Evolutionary conservation across 2,113 vertebrate species (phyloP), one percentile per base, ranked within the genome.

Genomic region (Campylomormyrus numenius): DNA sequence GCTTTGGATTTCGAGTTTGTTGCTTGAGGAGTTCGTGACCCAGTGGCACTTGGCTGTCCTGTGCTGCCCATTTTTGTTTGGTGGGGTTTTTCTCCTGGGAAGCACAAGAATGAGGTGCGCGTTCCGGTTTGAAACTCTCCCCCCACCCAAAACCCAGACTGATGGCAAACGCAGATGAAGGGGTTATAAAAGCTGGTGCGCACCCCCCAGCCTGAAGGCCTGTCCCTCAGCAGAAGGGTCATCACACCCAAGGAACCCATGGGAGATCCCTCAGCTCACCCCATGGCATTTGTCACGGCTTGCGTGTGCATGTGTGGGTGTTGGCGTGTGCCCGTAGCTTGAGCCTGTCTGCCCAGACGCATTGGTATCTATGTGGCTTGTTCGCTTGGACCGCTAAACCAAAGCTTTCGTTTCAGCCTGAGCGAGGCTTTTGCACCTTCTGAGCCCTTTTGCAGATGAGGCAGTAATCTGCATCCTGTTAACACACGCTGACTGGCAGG

Each of bases 231-330:
- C 52, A 13, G 27, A 50, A 19, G 17, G 49, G 24, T 53, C 27
- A 58, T 35, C 31, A 8, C 31, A 56, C 50, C 46, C 35, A 24
- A 56, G 35, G 77, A 58, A 42, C 84, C 66, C 19, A 42, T 27
- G 90, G 62, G 53, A 88, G 27, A 74, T 77, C 48, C 87, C 62
- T 74, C 49, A 19, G 21, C 86, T 88, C 35, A 52, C 85, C 70
- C 87, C 90, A 52, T 90, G 85, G 35, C 88, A 48, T 91, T 85
- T 50, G 52, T 83, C 56, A 11, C 27, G 45, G 87, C 88, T 50
- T 89, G 89, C 85, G 19, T 93, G 53, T 87, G 9, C 58, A 10
- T 27, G 62, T 89, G 88, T 83, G 24, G 92, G 49, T 88, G 7
- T 80, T 39, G 66, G 85, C 66, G 35, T 87, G 49, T 85, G 74